Evolutionary conservation across 2,797 vertebrate genomes (phyloP).

Genomic region (Myotis planiceps): DNA sequence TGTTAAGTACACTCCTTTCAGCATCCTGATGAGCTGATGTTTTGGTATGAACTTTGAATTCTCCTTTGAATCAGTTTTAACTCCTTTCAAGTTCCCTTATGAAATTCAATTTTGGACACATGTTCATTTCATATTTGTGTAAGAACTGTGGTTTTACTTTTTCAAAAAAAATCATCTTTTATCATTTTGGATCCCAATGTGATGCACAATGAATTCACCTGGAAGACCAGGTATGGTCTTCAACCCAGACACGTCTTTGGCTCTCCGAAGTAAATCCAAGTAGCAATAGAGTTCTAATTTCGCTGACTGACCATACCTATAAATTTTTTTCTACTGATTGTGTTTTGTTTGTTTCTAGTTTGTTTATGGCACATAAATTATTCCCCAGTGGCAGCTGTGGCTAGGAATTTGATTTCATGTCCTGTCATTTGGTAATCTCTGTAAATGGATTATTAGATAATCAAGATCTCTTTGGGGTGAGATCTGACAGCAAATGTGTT

Average conservation of each 20-base stretch:
- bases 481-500: neutral
- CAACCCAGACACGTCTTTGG: neutral
- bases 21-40: neutral
- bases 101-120: neutral
- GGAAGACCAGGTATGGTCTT: neutral
- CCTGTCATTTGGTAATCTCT: neutral
- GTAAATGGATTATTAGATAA: neutral
- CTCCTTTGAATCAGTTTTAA: neutral
- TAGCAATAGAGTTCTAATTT: neutral
- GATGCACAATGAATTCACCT: neutral
- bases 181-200: neutral
- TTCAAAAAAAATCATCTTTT: neutral
- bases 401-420: neutral
- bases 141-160: neutral
- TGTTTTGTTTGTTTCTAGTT: neutral
- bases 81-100: neutral
- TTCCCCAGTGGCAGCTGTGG: neutral
- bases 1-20: neutral
- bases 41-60: neutral
- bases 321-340: neutral
- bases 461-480: neutral
- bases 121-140: neutral
- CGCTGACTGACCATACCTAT: neutral
- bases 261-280: neutral
- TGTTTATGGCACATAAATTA: neutral